These are phyloP conservation scores for Mustelus asterias DNA, from an alignment of 2,113 vertebrate genomes.

Conservation along the genomic window DNA sequence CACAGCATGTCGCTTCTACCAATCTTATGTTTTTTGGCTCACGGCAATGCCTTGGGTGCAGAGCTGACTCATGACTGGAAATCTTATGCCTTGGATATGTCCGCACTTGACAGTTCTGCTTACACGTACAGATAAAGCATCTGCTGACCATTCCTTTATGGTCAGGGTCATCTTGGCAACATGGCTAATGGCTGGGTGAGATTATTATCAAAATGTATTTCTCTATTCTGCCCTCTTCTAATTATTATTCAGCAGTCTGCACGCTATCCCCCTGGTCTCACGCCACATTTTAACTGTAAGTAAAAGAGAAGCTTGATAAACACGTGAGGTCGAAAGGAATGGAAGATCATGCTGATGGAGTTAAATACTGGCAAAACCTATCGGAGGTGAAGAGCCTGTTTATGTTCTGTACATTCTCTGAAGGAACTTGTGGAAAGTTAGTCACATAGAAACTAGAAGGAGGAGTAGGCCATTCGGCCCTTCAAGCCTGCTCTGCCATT, in stretches of 20 bases:
- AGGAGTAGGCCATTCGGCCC: too few species aligned
- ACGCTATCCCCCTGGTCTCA: not conserved
- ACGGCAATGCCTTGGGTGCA: conserved; percentile 16
- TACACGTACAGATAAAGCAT: not conserved
- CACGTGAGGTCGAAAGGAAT: not conserved
- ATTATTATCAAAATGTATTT: conserved; percentile 6
- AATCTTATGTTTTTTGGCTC: conserved; percentile 15
- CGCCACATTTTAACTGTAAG: not conserved
- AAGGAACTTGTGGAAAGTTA: not conserved
- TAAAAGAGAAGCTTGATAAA: too few species aligned
- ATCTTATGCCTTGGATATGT: not conserved
- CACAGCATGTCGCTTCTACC: conserved; percentile 21
- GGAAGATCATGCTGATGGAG: not conserved
- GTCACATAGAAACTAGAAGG: too few species aligned
- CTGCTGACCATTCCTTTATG: conserved; percentile 10
- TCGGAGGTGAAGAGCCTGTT: not conserved
- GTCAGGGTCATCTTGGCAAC: not conserved
- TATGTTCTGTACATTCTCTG: not conserved
- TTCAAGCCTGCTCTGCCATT: too few species aligned
- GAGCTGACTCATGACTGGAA: not conserved
- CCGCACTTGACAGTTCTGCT: conserved; percentile 6
- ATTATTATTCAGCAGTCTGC: not conserved
- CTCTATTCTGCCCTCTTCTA: not conserved
- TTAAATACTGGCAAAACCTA: not conserved
- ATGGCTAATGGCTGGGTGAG: not conserved